Evolutionary conservation across 2,797 vertebrate genomes (phyloP), one percentile per base, ranked within the genome.

Genomic region (Prunella strophiata): DNA sequence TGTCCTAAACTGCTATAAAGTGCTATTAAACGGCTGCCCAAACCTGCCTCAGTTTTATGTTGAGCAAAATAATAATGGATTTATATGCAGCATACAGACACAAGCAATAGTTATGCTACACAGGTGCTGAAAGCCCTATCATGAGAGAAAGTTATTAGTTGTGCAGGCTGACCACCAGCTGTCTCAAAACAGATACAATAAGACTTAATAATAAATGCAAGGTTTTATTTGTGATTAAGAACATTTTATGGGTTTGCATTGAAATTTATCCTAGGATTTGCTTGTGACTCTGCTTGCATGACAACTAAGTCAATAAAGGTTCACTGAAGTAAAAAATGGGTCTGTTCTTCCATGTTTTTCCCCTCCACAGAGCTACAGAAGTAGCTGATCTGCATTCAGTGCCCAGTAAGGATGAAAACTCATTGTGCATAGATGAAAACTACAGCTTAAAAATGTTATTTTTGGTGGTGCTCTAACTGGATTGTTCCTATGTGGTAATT

Each of bases 231-330:
- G 32, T 65, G 63, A 73, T 91, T 93, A 71, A 88, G 25, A 38
- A 54, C 7, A 54, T 82, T 91, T 87, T 84, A 59, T 47, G 21
- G 4, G 13, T 84, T 93, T 75, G 26, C 16, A 36, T 12, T 74
- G 57, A 85, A 77, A 71, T 83, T 93, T 92, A 65, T 80, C n/a
- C 52, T 25, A 54, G 75, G 42, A 93, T 94, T 87, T 93, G 7
- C 65, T 51, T 80, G 58, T 8, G 11, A 54, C 18, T 67, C 61
- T 67, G 9, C 25, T 61, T 89, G 74, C 23, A 68, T 83, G 68
- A 83, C 47, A 88, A 74, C 36, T 68, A 74, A 80, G 62, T 54
- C 42, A 80, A 66, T 65, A 80, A 74, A 88, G 9, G 29, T 38
- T 71, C 29, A 57, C 26, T 67, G 48, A 63, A 65, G 16, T 75